Percentiles rank a stretch among this genome's conserved stretches.
These are phyloP conservation scores for Halocynthia aurantium DNA, from an alignment of 23 tunicate genomes.

Conservation along the genomic window DNA sequence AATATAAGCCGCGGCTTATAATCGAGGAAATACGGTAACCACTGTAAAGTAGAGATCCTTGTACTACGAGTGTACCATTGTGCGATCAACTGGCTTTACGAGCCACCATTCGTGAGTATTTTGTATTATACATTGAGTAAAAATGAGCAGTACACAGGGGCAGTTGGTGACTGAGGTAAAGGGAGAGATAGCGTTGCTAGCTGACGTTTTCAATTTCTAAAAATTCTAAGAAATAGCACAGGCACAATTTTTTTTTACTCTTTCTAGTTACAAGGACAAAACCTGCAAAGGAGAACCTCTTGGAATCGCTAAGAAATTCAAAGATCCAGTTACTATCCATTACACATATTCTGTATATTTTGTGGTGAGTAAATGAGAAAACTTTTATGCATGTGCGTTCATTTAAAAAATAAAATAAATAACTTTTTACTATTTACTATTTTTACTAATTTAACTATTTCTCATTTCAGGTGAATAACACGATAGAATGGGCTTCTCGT, in stretches of 20 bases:
- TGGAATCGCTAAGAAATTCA: constrained; percentile 30
- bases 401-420: too few relatives aligned
- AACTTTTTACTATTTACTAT: not conserved
- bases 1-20: too few relatives aligned
- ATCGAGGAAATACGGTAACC: too few relatives aligned
- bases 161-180: too few relatives aligned
- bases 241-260: not conserved
- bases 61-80: too few relatives aligned
- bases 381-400: not conserved
- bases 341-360: constrained; percentile 65
- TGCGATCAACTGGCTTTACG: too few relatives aligned
- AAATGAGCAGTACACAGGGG: too few relatives aligned
- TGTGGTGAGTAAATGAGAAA: constrained; percentile 22
- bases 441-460: not conserved
- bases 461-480: constrained; percentile 35
- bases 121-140: too few relatives aligned
- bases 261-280: constrained; percentile 31
- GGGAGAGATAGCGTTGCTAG: not conserved
- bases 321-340: constrained; percentile 26
- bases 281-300: constrained; percentile 50
- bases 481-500: constrained; percentile 90
- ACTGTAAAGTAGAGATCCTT: too few relatives aligned
- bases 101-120: too few relatives aligned
- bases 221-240: too few relatives aligned
- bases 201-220: too few relatives aligned